Conservation (phyloP, 2,113 vertebrate species). For the Silurus glanis region DNA sequence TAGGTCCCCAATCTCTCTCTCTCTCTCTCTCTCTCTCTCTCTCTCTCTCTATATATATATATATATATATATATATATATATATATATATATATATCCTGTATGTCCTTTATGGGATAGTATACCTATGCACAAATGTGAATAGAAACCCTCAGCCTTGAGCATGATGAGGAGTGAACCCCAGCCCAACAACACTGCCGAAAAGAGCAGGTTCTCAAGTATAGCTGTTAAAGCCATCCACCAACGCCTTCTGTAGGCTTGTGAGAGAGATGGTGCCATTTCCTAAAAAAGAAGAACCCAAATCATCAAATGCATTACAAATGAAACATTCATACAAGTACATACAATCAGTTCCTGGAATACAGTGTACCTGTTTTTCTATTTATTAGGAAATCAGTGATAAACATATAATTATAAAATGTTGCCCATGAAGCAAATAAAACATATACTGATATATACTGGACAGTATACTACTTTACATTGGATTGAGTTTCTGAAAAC, state of each 20-base stretch:
- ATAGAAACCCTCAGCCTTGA: constrained; percentile 87
- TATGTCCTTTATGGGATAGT: not conserved
- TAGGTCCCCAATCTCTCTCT: too few species aligned
- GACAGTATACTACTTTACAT: too few species aligned
- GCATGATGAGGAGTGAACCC: constrained; percentile 86
- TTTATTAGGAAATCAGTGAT: not conserved
- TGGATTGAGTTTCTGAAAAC: too few species aligned
- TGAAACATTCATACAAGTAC: not conserved
- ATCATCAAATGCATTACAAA: not conserved
- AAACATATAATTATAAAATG: not conserved
- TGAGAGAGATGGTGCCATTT: constrained; percentile 72
- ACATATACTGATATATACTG: not conserved
- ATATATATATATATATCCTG: too few species aligned
- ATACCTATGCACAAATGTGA: constrained; percentile 77
- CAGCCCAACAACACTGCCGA: constrained; percentile 87
- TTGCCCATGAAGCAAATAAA: not conserved
- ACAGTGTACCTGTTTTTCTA: not conserved
- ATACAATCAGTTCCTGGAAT: not conserved
- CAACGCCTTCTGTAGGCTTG: constrained; percentile 80
- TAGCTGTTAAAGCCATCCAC: constrained; percentile 83
- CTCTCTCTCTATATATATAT: too few species aligned
- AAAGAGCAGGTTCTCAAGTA: constrained; percentile 85
- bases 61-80: too few species aligned
- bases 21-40: too few species aligned
- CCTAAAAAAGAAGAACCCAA: not conserved